Percentiles rank a stretch among this genome's conserved stretches.
Evolutionary conservation across 2,888 invertebrate genomes (phyloP).

Genomic region (Sphinx pinastri): DNA sequence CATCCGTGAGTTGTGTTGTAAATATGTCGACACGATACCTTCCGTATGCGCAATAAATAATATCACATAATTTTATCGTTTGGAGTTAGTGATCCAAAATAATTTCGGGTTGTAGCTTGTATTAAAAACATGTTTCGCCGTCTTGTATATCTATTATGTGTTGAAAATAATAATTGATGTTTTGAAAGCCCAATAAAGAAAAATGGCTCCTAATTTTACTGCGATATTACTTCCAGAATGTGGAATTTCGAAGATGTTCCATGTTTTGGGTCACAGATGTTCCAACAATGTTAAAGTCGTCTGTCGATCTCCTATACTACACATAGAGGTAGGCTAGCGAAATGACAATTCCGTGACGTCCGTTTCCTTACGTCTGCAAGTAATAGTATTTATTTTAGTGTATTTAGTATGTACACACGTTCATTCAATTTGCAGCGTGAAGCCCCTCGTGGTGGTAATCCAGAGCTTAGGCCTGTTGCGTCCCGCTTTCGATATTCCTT

Average conservation of each 20-base stretch:
- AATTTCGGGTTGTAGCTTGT: not conserved
- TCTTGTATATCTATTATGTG: too few species aligned
- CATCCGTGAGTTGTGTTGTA: slow-evolving; percentile 46
- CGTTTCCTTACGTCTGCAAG: slow-evolving; percentile 34
- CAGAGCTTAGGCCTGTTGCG: slow-evolving; percentile 75
- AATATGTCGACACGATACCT: slow-evolving; percentile 54
- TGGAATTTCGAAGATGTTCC: slow-evolving; percentile 4
- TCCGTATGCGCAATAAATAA: slow-evolving; percentile 46
- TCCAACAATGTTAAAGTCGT: not conserved
- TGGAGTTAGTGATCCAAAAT: not conserved
- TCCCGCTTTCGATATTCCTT: slow-evolving; percentile 64
- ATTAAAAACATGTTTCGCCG: not conserved
- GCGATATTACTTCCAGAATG: not conserved
- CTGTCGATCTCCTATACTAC: not conserved
- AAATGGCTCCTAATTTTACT: not conserved
- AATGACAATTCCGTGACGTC: not conserved
- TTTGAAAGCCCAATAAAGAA: slow-evolving; percentile 1
- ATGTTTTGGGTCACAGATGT: slow-evolving; percentile 1
- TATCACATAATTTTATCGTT: slow-evolving; percentile 7
- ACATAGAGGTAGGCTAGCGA: not conserved
- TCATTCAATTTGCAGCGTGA: slow-evolving; percentile 78
- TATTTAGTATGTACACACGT: slow-evolving; percentile 50
- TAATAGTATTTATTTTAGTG: slow-evolving; percentile 58
- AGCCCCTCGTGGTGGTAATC: slow-evolving; percentile 78
- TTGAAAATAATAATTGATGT: not conserved